Percentiles rank a stretch among this genome's conserved stretches.
phyloP scores from a whole-genome alignment of 2,888 invertebrate genomes.

The Teleiodes luculella region DNA sequence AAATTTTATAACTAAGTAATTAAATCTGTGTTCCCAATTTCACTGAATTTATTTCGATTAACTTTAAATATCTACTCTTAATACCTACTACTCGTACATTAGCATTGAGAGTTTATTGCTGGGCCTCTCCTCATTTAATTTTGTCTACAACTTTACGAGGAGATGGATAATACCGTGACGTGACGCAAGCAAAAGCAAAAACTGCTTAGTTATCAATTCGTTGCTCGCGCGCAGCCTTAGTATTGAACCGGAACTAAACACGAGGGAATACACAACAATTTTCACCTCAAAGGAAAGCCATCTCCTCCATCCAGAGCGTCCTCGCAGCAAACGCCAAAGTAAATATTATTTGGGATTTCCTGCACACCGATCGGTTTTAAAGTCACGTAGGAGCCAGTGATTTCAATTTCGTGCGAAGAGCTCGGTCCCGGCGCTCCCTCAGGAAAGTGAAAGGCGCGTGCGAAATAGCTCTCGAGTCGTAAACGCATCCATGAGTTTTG shows the following conservation, averaged over 20 bases:
- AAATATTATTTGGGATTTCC: constrained; percentile 64
- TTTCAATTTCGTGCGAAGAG: constrained; percentile 62
- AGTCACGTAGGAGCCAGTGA: constrained; percentile 65
- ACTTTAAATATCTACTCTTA: too few relatives aligned
- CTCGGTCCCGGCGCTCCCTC: constrained; percentile 41
- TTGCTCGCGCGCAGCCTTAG: neutral
- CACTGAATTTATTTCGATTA: too few relatives aligned
- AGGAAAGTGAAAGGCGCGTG: constrained; percentile 39
- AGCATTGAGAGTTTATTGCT: too few relatives aligned
- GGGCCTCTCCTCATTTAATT: too few relatives aligned
- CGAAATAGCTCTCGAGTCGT: constrained; percentile 25
- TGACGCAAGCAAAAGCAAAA: neutral
- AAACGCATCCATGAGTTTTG: neutral
- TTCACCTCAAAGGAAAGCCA: constrained; percentile 58
- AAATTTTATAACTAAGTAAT: too few relatives aligned
- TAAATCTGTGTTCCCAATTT: too few relatives aligned
- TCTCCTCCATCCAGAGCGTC: constrained; percentile 43
- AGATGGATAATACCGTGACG: neutral
- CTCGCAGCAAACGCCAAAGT: constrained; percentile 50
- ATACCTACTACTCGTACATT: too few relatives aligned
- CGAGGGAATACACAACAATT: constrained; percentile 59
- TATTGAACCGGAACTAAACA: constrained; percentile 37
- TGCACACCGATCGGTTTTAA: constrained; percentile 58
- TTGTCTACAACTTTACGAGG: too few relatives aligned
- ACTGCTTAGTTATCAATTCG: neutral